Percentiles rank a stretch among this genome's conserved stretches.
phyloP scores from a whole-genome alignment of 53 echinoderm and acorn worm species.

The Stichopus horrens region DNA sequence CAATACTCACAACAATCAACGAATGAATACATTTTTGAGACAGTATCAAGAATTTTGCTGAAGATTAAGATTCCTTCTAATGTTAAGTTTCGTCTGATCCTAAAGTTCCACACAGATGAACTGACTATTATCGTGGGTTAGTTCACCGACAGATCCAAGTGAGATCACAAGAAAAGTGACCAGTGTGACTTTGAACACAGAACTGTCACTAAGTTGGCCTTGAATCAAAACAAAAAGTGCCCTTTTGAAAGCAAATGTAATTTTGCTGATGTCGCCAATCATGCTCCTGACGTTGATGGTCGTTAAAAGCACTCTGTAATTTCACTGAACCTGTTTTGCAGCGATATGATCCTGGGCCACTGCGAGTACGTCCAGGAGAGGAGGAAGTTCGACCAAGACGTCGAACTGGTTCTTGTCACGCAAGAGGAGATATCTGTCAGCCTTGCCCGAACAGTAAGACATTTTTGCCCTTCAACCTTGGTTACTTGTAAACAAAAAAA shows the following conservation, averaged over 20 bases:
- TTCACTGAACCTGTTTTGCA: slow-evolving; percentile 22
- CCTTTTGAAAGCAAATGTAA: background rate
- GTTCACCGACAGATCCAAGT: no score
- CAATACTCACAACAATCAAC: no score
- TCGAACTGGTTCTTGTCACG: slow-evolving; percentile 68
- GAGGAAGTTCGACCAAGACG: slow-evolving; percentile 88
- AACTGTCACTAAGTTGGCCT: background rate
- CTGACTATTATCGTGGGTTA: no score
- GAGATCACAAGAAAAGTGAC: no score
- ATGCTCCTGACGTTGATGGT: background rate
- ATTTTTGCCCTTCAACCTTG: no score
- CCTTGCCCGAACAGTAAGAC: slow-evolving; percentile 78
- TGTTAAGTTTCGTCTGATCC: no score
- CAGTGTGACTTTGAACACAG: no score
- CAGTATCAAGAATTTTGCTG: no score
- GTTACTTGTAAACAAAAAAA: no score
- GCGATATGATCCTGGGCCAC: slow-evolving; percentile 74
- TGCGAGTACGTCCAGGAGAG: slow-evolving; percentile 97
- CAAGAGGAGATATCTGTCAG: slow-evolving; percentile 60
- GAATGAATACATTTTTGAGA: no score
- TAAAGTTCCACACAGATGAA: no score
- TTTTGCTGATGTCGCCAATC: background rate
- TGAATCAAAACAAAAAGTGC: background rate
- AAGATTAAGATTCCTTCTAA: no score
- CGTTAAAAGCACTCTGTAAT: background rate